Evolutionary conservation across 2,888 invertebrate species (phyloP).

Genomic region (Nesidiocoris tenuis): DNA sequence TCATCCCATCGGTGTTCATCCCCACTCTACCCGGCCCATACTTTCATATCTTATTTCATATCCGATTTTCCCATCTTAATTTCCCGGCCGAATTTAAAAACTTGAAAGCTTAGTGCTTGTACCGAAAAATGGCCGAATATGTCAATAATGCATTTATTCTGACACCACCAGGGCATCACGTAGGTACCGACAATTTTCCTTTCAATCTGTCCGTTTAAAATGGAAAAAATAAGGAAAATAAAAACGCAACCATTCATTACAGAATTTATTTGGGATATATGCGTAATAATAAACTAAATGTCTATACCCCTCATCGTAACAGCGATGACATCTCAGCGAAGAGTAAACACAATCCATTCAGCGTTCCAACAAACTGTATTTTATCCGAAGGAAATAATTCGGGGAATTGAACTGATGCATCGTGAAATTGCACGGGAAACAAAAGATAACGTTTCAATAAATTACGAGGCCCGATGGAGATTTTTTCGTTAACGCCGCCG

Average conservation of each 20-base stretch:
- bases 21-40: too few relatives aligned
- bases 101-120: too few relatives aligned
- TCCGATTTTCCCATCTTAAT: too few relatives aligned
- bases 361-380: not conserved
- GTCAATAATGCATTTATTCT: too few relatives aligned
- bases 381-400: not conserved
- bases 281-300: not conserved
- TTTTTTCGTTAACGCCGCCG: too few relatives aligned
- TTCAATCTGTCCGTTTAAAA: too few relatives aligned
- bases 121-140: too few relatives aligned
- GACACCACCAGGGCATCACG: too few relatives aligned
- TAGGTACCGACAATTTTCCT: too few relatives aligned
- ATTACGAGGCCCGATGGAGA: not conserved
- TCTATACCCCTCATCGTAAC: not conserved
- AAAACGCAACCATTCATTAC: not conserved
- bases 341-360: not conserved
- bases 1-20: too few relatives aligned
- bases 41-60: too few relatives aligned
- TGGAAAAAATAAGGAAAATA: not conserved
- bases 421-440: not conserved
- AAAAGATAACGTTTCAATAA: not conserved
- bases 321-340: not conserved
- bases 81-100: too few relatives aligned
- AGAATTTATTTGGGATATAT: not conserved
- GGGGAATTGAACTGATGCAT: not conserved